A percentile compares a stretch with the other conserved stretches of the same genome.
Conservation (phyloP, 1,140 invertebrate species). For the Nautilus pompilius region DNA sequence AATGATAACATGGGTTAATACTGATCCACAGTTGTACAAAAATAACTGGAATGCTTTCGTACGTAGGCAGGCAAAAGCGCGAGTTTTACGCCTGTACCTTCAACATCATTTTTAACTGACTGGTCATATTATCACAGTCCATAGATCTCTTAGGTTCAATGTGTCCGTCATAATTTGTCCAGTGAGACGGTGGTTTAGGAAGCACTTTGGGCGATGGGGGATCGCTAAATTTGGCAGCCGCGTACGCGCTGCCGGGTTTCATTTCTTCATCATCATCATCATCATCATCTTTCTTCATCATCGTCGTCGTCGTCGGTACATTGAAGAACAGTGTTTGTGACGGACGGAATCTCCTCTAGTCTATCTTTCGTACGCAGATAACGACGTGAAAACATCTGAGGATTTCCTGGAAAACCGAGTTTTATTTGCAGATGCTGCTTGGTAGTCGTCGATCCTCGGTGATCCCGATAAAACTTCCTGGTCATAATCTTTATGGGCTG, state of each 20-base stretch:
- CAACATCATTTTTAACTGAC: slow-evolving; percentile 61
- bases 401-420: not conserved
- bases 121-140: slow-evolving; percentile 47
- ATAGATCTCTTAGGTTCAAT: not conserved
- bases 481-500: not conserved
- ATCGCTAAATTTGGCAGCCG: slow-evolving; percentile 65
- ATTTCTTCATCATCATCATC: no score
- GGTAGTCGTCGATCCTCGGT: no score
- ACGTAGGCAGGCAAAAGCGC: slow-evolving; percentile 7
- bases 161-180: slow-evolving; percentile 48
- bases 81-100: slow-evolving; percentile 46
- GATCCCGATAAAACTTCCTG: not conserved
- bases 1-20: no score
- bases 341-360: not conserved
- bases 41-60: slow-evolving; percentile 29
- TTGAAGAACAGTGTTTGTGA: no score
- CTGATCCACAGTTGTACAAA: slow-evolving; percentile 27
- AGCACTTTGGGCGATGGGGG: slow-evolving; percentile 63
- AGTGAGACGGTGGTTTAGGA: slow-evolving; percentile 63
- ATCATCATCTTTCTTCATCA: no score
- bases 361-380: not conserved
- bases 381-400: slow-evolving; percentile 1
- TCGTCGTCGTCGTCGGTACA: no score
- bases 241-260: slow-evolving; percentile 53
- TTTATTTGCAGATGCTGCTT: no score